Evolutionary conservation across 2,113 vertebrate species (phyloP), one percentile per base, ranked within the genome.

Genomic region (Aspiorhynchus laticeps): DNA sequence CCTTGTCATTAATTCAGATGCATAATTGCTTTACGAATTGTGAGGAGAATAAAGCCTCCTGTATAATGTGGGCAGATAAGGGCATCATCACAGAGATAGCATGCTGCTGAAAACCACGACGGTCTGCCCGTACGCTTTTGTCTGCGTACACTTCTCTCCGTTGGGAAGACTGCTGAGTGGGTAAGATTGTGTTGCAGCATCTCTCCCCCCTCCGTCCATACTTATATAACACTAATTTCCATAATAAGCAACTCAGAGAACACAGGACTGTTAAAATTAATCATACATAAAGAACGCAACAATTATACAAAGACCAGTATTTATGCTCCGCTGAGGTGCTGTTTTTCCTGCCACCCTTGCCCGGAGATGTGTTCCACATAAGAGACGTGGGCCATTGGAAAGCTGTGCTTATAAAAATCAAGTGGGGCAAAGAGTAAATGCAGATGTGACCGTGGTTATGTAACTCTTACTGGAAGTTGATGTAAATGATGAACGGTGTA

Each of bases 211-310:
- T n/a, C 80, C 80, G 56, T 83, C 65, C 86, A 88, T 86, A 61
- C 63, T 91, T 91, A 90, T 80, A 86, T 89, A 91, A 91, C 76
- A 43, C 75, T 86, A 61, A 90, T 91, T 90, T 91, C 86, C 86
- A 91, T 89, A 90, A 89, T 80, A 82, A 90, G 88, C 76, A 74
- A 88, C 85, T 79, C 83, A 1, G 53, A 85, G 84, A 86, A 71
- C 85, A 69, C 71, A 26, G n/a, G 63, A 69, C 69, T 46, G 83
- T 86, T 86, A 56, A 67, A 87, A 87, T 90, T 89, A 90, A 90
- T 89, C 74, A 80, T 65, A 85, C 88, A 89, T 80, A 84, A 87
- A 88, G 86, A 88, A 90, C 81, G 87, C 77, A 87, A 87, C 89
- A 88, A 89, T 90, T 89, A 90, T 85, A 85, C 71, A 85, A 86